phyloP scores from a whole-genome alignment of 2,888 invertebrate genomes.

The Buathra laborator region DNA sequence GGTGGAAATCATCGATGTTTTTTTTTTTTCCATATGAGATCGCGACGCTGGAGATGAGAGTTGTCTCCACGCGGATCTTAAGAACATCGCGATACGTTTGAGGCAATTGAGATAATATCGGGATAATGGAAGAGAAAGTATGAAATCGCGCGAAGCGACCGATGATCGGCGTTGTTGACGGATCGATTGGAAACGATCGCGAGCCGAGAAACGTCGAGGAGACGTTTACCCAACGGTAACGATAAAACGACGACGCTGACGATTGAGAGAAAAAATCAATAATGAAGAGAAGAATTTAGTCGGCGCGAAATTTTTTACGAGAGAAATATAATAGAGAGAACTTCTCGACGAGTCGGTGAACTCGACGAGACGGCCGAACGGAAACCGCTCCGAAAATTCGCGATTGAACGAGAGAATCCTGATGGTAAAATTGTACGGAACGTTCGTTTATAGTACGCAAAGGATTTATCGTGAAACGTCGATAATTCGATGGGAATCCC shows the following conservation, averaged over 20 bases:
- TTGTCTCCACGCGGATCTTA: not conserved
- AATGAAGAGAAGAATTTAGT: not conserved
- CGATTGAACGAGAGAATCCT: not conserved
- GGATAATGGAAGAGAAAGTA: no score
- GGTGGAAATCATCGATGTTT: not conserved
- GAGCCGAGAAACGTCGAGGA: not conserved
- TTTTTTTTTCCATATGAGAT: not conserved
- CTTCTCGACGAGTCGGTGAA: not conserved
- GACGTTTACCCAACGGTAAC: not conserved
- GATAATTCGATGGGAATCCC: slow-evolving; percentile 5
- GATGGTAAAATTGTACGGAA: not conserved
- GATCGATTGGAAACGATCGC: slow-evolving; percentile 33
- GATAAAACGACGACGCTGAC: not conserved
- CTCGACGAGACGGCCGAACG: not conserved
- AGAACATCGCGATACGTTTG: not conserved
- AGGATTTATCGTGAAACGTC: not conserved
- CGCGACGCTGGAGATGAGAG: not conserved
- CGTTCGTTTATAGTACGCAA: slow-evolving; percentile 3
- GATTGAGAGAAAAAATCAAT: not conserved
- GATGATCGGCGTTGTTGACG: not conserved
- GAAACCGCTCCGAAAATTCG: not conserved
- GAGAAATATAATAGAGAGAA: not conserved
- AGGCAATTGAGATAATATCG: not conserved
- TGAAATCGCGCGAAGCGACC: not conserved
- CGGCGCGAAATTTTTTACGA: not conserved